Evolutionary conservation across 1,140 invertebrate species (phyloP).

Genomic region (Melipona quadrifasciata): DNA sequence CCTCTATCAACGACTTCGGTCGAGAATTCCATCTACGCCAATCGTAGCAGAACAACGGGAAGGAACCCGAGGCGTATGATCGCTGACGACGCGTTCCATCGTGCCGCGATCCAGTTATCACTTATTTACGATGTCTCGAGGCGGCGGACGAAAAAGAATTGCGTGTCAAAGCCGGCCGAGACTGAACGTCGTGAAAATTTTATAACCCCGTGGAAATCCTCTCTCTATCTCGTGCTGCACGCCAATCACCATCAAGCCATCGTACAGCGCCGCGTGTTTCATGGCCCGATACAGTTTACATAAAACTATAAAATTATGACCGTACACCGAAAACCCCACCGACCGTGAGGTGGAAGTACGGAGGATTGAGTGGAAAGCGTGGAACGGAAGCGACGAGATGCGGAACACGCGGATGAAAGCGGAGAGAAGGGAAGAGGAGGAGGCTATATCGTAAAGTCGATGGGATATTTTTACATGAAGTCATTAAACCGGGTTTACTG

Average conservation of each 20-base stretch:
- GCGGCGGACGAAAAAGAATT: conserved; percentile 62
- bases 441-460: conserved; percentile 72
- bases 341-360: conserved; percentile 42
- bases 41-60: too few species aligned
- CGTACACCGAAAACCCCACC: conserved; percentile 58
- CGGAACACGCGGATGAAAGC: not conserved
- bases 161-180: conserved; percentile 62
- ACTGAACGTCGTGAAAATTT: conserved; percentile 67
- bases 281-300: conserved; percentile 77
- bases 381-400: not conserved
- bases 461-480: conserved; percentile 74
- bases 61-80: not conserved
- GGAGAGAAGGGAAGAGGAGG: not conserved
- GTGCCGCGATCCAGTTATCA: conserved; percentile 51
- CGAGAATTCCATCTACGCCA: not conserved
- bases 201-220: conserved; percentile 54
- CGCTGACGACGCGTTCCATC: not conserved
- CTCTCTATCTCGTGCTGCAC: conserved; percentile 62
- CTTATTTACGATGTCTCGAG: conserved; percentile 54
- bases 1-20: too few species aligned
- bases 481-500: conserved; percentile 70
- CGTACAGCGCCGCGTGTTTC: conserved; percentile 67
- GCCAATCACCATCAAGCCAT: conserved; percentile 77
- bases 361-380: not conserved
- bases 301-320: conserved; percentile 78